Evolutionary conservation across 2,797 vertebrate species (phyloP).

Genomic region (Knipowitschia caucasica): DNA sequence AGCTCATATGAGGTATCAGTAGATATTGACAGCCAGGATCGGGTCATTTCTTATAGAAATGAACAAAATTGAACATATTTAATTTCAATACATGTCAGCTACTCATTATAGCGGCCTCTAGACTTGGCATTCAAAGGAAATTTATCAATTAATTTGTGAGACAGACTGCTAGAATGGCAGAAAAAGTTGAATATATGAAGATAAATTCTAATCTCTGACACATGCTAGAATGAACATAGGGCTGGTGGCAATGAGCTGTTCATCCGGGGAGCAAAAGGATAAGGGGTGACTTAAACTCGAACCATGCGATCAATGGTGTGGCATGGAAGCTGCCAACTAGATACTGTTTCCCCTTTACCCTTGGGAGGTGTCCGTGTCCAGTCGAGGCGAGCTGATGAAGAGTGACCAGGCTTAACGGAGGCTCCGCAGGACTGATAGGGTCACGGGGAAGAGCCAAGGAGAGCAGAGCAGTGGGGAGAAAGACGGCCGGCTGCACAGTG

Average conservation of each 20-base stretch:
- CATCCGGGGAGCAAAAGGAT: constrained; percentile 35
- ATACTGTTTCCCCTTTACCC: constrained; percentile 42
- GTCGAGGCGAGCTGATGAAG: constrained; percentile 58
- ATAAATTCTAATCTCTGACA: constrained; percentile 52
- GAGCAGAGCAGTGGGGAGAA: constrained; percentile 26
- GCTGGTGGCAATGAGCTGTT: constrained; percentile 54
- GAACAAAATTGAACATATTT: too few relatives aligned
- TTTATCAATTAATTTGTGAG: neutral
- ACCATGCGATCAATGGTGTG: constrained; percentile 44
- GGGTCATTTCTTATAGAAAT: too few relatives aligned
- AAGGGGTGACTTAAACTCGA: constrained; percentile 44
- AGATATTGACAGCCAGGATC: too few relatives aligned
- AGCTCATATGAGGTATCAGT: too few relatives aligned
- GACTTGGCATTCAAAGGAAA: too few relatives aligned
- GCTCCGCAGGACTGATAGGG: constrained; percentile 59
- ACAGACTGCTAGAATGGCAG: neutral
- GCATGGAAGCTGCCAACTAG: constrained; percentile 39
- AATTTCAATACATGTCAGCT: too few relatives aligned
- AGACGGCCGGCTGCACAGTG: constrained; percentile 51
- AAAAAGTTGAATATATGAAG: constrained; percentile 44
- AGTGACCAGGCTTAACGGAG: constrained; percentile 60
- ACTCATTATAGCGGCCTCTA: too few relatives aligned
- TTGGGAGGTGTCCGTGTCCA: constrained; percentile 52
- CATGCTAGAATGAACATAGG: constrained; percentile 17
- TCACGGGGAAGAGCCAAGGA: constrained; percentile 43